These are phyloP conservation scores for Ganaspis sp. DNA, from an alignment of 1,140 invertebrate species.

Conservation along the genomic window DNA sequence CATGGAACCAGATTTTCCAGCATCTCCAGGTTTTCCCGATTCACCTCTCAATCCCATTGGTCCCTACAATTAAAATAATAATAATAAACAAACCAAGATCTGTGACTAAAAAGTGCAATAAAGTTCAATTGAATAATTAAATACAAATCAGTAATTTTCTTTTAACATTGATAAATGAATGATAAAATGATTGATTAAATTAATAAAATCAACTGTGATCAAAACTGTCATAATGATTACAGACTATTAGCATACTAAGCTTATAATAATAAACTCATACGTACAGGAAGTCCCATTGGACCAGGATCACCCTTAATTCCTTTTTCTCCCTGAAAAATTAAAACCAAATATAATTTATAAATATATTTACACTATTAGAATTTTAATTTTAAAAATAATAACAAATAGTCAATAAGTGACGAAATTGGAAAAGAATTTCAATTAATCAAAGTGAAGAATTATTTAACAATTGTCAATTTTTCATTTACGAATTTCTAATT, in stretches of 20 bases:
- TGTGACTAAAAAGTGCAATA: too few species aligned
- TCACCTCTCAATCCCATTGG: constrained; percentile 93
- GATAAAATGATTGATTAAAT: constrained; percentile 39
- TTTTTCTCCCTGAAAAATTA: constrained; percentile 87
- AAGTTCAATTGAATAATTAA: too few species aligned
- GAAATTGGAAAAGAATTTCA: too few species aligned
- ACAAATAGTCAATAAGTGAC: too few species aligned
- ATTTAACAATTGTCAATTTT: too few species aligned
- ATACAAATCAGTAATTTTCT: not conserved
- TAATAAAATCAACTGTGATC: too few species aligned
- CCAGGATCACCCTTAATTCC: constrained; percentile 93
- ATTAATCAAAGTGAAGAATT: too few species aligned
- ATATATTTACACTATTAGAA: not conserved
- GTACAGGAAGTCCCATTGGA: constrained; percentile 96
- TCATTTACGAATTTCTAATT: too few species aligned
- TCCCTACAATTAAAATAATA: constrained; percentile 79
- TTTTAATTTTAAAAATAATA: too few species aligned
- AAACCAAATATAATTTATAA: constrained; percentile 27
- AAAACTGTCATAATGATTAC: too few species aligned
- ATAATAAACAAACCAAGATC: too few species aligned
- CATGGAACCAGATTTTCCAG: constrained; percentile 86
- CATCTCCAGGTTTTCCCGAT: constrained; percentile 83
- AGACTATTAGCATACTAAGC: too few species aligned
- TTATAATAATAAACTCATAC: constrained; percentile 69
- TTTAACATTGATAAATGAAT: constrained; percentile 2